phyloP scores from a whole-genome alignment of 2,797 vertebrate species.

The Notamacropus eugenii region DNA sequence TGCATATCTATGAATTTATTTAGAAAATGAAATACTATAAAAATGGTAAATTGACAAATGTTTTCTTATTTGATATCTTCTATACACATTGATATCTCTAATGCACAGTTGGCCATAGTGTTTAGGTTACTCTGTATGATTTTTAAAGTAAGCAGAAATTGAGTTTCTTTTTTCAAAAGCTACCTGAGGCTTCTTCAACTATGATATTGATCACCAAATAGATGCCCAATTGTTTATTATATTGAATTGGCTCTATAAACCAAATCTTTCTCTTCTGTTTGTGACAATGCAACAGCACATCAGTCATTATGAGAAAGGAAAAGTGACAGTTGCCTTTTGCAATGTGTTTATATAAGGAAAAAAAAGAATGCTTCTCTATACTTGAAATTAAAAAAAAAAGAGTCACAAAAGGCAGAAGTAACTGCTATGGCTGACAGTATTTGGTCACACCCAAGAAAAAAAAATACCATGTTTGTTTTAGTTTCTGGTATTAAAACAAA shows the following conservation, averaged over 20 bases:
- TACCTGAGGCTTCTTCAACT: neutral
- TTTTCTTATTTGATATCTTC: slow-evolving; percentile 42
- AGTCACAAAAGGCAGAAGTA: neutral
- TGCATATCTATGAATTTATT: slow-evolving; percentile 70
- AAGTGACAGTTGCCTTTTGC: slow-evolving; percentile 32
- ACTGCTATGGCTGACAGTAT: neutral
- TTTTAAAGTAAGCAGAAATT: slow-evolving; percentile 39
- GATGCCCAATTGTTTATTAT: neutral
- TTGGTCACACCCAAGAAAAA: slow-evolving; percentile 18
- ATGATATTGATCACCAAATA: neutral
- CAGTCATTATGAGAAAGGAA: slow-evolving; percentile 50
- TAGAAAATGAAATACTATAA: slow-evolving; percentile 21
- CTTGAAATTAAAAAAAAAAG: slow-evolving; percentile 58
- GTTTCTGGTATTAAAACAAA: neutral
- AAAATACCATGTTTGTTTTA: neutral
- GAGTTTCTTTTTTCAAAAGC: neutral
- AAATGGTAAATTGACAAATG: slow-evolving; percentile 10
- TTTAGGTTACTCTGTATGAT: slow-evolving; percentile 5
- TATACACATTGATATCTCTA: slow-evolving; percentile 31
- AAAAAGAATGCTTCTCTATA: neutral
- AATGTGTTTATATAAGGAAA: slow-evolving; percentile 50
- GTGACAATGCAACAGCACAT: slow-evolving; percentile 60
- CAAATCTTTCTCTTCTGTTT: slow-evolving; percentile 33
- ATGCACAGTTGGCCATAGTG: slow-evolving; percentile 9
- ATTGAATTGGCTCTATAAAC: neutral